phyloP scores from a whole-genome alignment of 2,888 invertebrate genomes.

The Drosophila pseudotakahashii region DNA sequence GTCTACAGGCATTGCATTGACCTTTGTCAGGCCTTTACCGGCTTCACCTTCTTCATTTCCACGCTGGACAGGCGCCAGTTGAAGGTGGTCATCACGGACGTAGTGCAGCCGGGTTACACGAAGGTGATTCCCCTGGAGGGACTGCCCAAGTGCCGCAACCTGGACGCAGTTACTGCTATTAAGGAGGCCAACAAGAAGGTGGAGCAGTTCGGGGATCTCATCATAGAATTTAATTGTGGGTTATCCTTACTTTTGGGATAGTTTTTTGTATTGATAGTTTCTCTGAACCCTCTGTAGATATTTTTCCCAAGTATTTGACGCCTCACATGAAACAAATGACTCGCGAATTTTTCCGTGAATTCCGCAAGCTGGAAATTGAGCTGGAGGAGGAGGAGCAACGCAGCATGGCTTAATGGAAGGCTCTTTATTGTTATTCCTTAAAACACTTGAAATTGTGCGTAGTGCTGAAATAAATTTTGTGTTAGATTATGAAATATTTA shows the following conservation, averaged over 20 bases:
- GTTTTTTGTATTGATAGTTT: neutral
- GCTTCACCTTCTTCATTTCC: conserved; percentile 87
- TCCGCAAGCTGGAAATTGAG: conserved; percentile 48
- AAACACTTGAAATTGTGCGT: conserved; percentile 11
- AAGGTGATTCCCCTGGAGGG: conserved; percentile 90
- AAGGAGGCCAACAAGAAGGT: conserved; percentile 84
- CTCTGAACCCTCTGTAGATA: conserved; percentile 75
- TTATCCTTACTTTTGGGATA: neutral
- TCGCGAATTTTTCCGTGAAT: conserved; percentile 63
- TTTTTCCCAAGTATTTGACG: conserved; percentile 85
- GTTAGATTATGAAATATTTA: neutral
- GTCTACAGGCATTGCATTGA: conserved; percentile 87
- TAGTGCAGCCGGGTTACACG: conserved; percentile 88
- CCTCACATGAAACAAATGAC: conserved; percentile 84
- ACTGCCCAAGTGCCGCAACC: conserved; percentile 87
- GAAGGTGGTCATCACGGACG: conserved; percentile 89
- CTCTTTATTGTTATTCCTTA: neutral
- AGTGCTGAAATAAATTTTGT: conserved; percentile 4
- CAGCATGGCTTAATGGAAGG: neutral
- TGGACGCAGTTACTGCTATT: conserved; percentile 85
- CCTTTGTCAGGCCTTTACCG: conserved; percentile 89
- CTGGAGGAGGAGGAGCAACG: conserved; percentile 51
- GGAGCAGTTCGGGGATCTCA: conserved; percentile 87
- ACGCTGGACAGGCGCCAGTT: conserved; percentile 90
- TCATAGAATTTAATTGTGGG: conserved; percentile 87